These are phyloP conservation scores for Pollachius pollachius DNA, from an alignment of 2,113 vertebrate genomes.

Conservation along the genomic window DNA sequence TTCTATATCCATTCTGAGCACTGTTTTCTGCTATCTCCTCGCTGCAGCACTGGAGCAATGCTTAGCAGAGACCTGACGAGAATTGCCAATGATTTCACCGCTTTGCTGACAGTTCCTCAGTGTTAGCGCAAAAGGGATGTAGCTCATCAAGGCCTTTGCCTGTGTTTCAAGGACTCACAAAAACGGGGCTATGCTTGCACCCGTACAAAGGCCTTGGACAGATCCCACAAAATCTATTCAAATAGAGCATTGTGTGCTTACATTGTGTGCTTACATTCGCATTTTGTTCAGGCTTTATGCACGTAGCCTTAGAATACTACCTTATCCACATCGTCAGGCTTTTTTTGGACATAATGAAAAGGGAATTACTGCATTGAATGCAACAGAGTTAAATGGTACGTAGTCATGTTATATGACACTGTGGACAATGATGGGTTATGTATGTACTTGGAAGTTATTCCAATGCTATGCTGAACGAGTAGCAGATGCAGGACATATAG, in stretches of 20 bases:
- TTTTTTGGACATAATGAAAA: not conserved
- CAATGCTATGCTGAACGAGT: no score
- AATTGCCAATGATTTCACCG: conserved; percentile 74
- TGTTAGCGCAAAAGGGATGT: conserved; percentile 72
- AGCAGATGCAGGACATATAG: no score
- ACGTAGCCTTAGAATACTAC: conserved; percentile 23
- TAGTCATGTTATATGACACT: no score
- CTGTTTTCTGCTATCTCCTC: conserved; percentile 73
- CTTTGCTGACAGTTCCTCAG: conserved; percentile 67
- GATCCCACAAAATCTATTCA: conserved; percentile 52
- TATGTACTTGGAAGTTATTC: no score
- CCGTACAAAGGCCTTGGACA: conserved; percentile 62
- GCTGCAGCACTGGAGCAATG: conserved; percentile 66
- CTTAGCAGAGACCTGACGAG: conserved; percentile 68
- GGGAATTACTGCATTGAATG: no score
- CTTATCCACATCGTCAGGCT: conserved; percentile 7
- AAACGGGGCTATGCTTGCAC: conserved; percentile 56
- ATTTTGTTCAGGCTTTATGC: conserved; percentile 38
- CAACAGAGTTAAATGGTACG: no score
- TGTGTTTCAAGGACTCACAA: not conserved
- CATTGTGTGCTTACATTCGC: conserved; percentile 56
- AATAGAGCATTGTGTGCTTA: conserved; percentile 37
- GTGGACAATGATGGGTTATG: no score
- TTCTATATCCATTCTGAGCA: conserved; percentile 64
- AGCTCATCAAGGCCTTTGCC: conserved; percentile 68